phyloP scores from a whole-genome alignment of 2,797 vertebrate genomes.

The Premnoplex brunnescens region DNA sequence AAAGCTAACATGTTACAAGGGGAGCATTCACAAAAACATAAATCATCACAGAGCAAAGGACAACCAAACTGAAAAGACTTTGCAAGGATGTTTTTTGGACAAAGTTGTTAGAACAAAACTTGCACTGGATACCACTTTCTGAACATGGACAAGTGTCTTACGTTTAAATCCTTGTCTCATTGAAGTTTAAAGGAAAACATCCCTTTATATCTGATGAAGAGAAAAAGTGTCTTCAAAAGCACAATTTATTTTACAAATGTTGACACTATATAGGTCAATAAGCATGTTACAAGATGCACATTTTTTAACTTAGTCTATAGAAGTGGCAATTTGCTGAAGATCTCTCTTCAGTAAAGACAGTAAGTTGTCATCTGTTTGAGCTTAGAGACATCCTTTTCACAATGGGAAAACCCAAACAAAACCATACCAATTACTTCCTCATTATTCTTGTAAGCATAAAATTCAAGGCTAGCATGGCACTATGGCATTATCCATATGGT shows the following conservation, averaged over 20 bases:
- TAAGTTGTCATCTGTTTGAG: background rate
- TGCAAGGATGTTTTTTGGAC: background rate
- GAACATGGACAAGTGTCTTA: background rate
- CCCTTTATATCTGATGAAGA: background rate
- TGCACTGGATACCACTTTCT: background rate
- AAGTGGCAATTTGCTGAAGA: background rate
- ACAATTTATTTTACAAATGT: background rate
- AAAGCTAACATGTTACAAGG: background rate
- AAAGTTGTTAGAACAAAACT: background rate
- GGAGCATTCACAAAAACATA: background rate
- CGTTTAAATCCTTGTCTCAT: background rate
- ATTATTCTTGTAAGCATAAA: background rate
- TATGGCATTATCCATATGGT: background rate
- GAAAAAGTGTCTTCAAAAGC: background rate
- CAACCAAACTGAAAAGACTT: background rate
- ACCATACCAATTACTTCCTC: accelerated
- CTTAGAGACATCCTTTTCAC: background rate
- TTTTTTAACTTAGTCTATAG: background rate
- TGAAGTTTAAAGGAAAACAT: background rate
- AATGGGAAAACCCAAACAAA: background rate
- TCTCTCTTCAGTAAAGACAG: background rate
- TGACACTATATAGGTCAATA: background rate
- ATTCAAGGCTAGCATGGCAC: background rate
- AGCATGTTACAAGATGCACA: background rate
- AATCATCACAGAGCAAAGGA: background rate